Conservation (phyloP, 2,888 invertebrate species). For the Tetragonisca angustula region DNA sequence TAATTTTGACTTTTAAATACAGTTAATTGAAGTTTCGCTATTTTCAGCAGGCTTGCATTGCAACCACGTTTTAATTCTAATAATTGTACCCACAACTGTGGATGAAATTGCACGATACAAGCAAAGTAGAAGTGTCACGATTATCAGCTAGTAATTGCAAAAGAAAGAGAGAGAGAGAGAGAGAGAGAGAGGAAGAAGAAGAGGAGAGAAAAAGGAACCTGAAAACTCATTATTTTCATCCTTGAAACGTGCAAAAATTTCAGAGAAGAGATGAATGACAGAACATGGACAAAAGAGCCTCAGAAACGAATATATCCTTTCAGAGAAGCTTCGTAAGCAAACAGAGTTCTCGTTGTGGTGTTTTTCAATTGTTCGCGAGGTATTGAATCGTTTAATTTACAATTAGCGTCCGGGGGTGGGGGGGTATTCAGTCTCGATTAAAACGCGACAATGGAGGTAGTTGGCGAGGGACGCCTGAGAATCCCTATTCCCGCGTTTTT, state of each 20-base stretch:
- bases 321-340: background rate
- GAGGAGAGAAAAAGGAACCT: background rate
- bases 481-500: constrained; percentile 46
- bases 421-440: constrained; percentile 71
- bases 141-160: no score
- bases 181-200: no score
- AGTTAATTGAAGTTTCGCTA: no score
- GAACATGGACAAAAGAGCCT: background rate
- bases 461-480: constrained; percentile 43
- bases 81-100: no score
- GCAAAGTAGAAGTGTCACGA: no score
- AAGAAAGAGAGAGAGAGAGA: no score
- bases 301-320: background rate
- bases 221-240: background rate
- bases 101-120: no score
- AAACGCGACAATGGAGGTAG: constrained; percentile 73
- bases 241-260: background rate
- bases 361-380: background rate
- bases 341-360: background rate
- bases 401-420: background rate
- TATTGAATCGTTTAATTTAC: constrained; percentile 3
- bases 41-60: no score
- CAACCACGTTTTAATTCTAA: no score
- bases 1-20: no score
- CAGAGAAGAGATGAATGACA: background rate